These are phyloP conservation scores for Pristis pectinata DNA, from an alignment of 2,797 vertebrate species.

Conservation along the genomic window DNA sequence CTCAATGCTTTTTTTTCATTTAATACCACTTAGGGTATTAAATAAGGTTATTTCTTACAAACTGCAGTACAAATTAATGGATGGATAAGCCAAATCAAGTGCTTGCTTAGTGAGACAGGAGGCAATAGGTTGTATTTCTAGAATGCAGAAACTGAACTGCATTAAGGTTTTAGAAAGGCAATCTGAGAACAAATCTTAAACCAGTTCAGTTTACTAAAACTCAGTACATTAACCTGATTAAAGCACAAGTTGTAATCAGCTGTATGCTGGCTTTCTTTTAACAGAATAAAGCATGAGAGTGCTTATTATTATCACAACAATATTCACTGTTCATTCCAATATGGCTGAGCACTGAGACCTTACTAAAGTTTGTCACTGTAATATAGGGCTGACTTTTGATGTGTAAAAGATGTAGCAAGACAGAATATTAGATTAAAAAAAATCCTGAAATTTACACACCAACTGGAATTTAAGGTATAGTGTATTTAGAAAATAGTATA, in stretches of 20 bases:
- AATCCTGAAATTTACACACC: neutral
- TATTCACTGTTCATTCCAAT: neutral
- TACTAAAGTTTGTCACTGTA: slow-evolving; percentile 17
- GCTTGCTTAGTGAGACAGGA: neutral
- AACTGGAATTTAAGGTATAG: neutral
- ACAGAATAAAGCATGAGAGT: neutral
- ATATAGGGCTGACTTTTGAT: neutral
- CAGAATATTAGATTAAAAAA: neutral
- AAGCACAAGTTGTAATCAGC: slow-evolving; percentile 23
- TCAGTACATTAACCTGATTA: neutral
- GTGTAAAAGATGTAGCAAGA: neutral
- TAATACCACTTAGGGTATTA: neutral
- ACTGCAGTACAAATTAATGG: neutral
- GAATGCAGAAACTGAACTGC: neutral
- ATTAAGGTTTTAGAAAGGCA: neutral
- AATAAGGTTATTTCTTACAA: neutral
- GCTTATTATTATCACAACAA: slow-evolving; percentile 12
- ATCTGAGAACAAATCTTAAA: slow-evolving; percentile 31
- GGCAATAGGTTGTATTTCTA: neutral
- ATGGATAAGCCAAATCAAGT: slow-evolving; percentile 9
- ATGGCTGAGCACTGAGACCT: neutral
- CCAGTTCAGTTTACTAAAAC: slow-evolving; percentile 21
- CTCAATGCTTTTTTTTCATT: neutral
- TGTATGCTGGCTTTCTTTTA: slow-evolving; percentile 4
- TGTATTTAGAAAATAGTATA: neutral